These are phyloP conservation scores for Chelon auratus DNA, from an alignment of 2,797 vertebrate genomes.

Conservation along the genomic window DNA sequence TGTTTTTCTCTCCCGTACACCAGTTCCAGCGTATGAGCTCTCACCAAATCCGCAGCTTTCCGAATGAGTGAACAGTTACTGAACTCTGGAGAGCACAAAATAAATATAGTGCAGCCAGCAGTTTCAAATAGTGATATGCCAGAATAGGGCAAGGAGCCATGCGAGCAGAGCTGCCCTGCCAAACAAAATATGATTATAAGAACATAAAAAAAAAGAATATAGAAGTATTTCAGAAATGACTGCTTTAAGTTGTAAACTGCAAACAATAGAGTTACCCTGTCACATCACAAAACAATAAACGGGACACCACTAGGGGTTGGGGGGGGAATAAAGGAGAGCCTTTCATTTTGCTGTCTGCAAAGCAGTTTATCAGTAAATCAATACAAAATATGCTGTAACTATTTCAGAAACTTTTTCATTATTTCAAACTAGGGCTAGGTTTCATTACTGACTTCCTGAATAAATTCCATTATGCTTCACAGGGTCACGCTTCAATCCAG, in stretches of 20 bases:
- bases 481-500: too few relatives aligned
- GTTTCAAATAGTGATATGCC: not conserved
- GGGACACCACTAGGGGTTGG: not conserved
- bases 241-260: too few relatives aligned
- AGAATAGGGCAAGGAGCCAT: not conserved
- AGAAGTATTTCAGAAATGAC: not conserved
- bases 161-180: not conserved
- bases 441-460: too few relatives aligned
- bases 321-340: not conserved
- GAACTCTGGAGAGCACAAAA: not conserved
- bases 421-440: too few relatives aligned
- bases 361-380: not conserved
- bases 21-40: not conserved
- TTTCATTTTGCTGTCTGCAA: not conserved
- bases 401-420: not conserved
- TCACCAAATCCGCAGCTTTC: not conserved
- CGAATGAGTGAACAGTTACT: constrained; percentile 1
- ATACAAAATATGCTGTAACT: not conserved
- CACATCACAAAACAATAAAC: too few relatives aligned
- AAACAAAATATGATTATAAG: too few relatives aligned
- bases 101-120: not conserved
- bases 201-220: too few relatives aligned
- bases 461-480: too few relatives aligned
- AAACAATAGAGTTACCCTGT: not conserved
- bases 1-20: not conserved